phyloP scores from a whole-genome alignment of 2,797 vertebrate species.

The Anolis apletophallus region DNA sequence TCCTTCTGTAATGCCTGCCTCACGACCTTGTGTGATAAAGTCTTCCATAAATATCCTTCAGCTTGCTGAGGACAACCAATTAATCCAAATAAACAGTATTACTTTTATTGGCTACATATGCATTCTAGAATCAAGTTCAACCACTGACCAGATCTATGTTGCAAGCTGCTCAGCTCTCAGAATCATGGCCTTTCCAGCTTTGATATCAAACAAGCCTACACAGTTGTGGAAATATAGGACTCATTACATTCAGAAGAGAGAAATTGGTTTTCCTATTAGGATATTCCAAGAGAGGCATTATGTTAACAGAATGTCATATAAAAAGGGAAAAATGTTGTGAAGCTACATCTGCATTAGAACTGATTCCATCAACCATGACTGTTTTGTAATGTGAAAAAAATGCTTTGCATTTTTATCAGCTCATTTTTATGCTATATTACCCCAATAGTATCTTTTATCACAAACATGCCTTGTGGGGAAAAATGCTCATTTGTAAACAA shows the following conservation, averaged over 20 bases:
- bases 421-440: conserved; percentile 29
- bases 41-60: not conserved
- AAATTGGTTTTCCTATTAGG: conserved; percentile 36
- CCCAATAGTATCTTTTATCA: not conserved
- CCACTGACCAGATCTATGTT: not conserved
- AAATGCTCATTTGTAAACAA: conserved; percentile 49
- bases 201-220: not conserved
- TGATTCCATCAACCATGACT: conserved; percentile 41
- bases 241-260: conserved; percentile 38
- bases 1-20: too few species aligned
- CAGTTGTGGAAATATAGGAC: conserved; percentile 7
- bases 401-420: conserved; percentile 40
- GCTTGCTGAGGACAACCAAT: not conserved
- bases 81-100: not conserved
- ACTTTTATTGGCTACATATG: not conserved
- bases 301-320: conserved; percentile 8
- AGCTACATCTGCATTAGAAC: conserved; percentile 6
- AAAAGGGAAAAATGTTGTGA: not conserved
- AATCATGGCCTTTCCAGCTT: not conserved
- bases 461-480: conserved; percentile 10
- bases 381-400: conserved; percentile 9
- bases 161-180: not conserved
- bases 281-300: conserved; percentile 28
- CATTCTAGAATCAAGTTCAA: not conserved
- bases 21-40: too few species aligned